Evolutionary conservation across 2,888 invertebrate species (phyloP).

Genomic region (Eupithecia tripunctaria): DNA sequence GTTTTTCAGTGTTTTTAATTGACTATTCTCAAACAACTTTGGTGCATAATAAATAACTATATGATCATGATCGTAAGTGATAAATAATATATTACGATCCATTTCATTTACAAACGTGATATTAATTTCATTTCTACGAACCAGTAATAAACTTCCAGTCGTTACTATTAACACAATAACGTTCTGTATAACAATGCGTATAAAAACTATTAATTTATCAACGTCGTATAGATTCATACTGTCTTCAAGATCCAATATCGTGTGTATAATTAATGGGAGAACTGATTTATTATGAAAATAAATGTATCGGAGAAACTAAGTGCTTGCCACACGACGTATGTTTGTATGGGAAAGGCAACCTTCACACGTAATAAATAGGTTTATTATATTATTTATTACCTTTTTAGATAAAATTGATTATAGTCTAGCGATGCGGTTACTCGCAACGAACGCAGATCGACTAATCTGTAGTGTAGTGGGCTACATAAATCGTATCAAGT

Average conservation of each 20-base stretch:
- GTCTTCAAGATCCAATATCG: constrained; percentile 44
- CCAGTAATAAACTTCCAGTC: neutral
- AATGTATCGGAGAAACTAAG: constrained; percentile 51
- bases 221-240: constrained; percentile 44
- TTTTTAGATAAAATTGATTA: too few relatives aligned
- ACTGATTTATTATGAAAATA: constrained; percentile 63
- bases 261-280: constrained; percentile 60
- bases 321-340: constrained; percentile 35
- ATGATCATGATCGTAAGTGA: too few relatives aligned
- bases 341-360: constrained; percentile 1
- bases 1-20: too few relatives aligned
- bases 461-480: neutral
- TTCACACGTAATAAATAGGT: neutral
- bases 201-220: constrained; percentile 45
- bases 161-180: constrained; percentile 22
- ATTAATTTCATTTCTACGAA: constrained; percentile 22
- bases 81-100: too few relatives aligned
- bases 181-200: constrained; percentile 32
- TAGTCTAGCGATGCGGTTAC: neutral
- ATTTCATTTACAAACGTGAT: too few relatives aligned
- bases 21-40: too few relatives aligned
- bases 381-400: too few relatives aligned
- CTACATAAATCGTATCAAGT: too few relatives aligned
- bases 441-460: neutral
- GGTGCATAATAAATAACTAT: too few relatives aligned